phyloP scores from a whole-genome alignment of 2,113 vertebrate species.

The Neotoma lepida region DNA sequence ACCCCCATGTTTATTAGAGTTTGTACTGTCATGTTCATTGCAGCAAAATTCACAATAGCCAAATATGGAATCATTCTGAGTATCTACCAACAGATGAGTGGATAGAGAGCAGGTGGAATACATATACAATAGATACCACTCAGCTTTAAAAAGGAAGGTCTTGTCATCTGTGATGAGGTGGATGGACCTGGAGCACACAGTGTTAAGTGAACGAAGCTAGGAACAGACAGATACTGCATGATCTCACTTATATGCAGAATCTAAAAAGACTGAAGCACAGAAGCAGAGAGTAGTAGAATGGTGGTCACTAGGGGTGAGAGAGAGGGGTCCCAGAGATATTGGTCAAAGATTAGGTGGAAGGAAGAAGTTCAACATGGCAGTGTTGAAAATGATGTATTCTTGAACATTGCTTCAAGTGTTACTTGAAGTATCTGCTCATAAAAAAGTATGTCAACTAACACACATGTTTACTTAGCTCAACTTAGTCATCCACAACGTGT shows the following conservation, averaged over 20 bases:
- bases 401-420: neutral
- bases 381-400: neutral
- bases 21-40: neutral
- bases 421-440: neutral
- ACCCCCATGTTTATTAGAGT: neutral
- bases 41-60: neutral
- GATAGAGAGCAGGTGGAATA: neutral
- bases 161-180: neutral
- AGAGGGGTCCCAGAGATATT: neutral
- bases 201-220: neutral
- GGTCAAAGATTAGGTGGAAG: neutral
- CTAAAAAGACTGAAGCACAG: neutral
- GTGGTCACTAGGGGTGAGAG: neutral
- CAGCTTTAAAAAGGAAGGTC: neutral
- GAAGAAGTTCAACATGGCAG: neutral
- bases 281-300: neutral
- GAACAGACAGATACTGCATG: neutral
- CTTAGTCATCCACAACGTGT: neutral
- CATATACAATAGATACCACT: neutral
- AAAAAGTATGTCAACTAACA: neutral
- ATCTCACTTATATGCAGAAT: neutral
- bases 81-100: too few species aligned
- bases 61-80: neutral
- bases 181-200: neutral
- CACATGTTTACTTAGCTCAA: neutral